phyloP scores from a whole-genome alignment of 1,140 invertebrate genomes.

The Drosophila bocqueti region DNA sequence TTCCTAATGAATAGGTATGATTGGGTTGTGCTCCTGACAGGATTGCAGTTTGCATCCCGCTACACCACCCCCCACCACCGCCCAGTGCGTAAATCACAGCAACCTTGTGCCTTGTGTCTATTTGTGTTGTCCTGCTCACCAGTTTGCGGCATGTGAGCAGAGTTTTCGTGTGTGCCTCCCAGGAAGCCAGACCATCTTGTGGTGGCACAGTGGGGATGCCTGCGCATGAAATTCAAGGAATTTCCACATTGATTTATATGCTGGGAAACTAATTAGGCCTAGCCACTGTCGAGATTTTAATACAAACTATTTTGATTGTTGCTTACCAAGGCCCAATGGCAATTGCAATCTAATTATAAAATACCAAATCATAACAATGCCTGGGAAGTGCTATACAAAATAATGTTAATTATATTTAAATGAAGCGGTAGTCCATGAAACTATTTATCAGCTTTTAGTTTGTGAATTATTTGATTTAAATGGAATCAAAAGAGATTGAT shows the following conservation, averaged over 20 bases:
- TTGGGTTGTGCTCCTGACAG: constrained; percentile 46
- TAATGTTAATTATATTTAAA: constrained; percentile 12
- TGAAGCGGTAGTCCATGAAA: background rate
- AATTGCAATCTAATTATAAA: constrained; percentile 2
- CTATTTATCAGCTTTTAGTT: background rate
- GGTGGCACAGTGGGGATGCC: constrained; percentile 20
- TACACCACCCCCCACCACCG: constrained; percentile 7
- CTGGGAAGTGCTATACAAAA: background rate
- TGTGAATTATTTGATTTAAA: constrained; percentile 6
- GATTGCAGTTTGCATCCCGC: constrained; percentile 36
- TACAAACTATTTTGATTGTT: constrained; percentile 15
- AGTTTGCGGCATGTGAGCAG: constrained; percentile 37
- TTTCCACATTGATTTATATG: constrained; percentile 17
- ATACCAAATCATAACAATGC: constrained; percentile 12
- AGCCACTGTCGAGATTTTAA: constrained; percentile 5
- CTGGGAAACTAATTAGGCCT: constrained; percentile 9
- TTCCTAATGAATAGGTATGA: constrained; percentile 53
- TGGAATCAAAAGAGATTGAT: constrained; percentile 7
- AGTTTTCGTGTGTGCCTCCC: constrained; percentile 16
- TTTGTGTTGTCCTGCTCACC: constrained; percentile 36
- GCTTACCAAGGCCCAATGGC: background rate
- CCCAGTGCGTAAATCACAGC: constrained; percentile 50
- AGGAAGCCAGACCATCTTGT: constrained; percentile 8
- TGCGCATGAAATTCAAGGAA: background rate
- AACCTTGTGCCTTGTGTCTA: constrained; percentile 42